Base-by-base conservation (phyloP, 2,888 invertebrate species). In the Onchidella celtica region DNA sequence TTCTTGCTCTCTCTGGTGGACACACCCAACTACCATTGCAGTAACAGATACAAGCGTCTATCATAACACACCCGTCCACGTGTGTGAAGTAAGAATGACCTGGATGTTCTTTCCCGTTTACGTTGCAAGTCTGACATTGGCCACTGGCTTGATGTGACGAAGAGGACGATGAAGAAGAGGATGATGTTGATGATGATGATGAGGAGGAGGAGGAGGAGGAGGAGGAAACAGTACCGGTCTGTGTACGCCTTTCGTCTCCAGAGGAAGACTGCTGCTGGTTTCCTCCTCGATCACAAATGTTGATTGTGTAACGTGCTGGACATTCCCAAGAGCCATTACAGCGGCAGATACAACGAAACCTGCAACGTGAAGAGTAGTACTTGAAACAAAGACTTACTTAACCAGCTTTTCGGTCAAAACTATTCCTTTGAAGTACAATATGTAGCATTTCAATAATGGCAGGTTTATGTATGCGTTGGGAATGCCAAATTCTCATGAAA, bases 1-100 rank as follows among this genome's bases (percentile, higher is more conserved):
- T 82, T 6, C 85, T 83, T 1, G 89, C 87, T 32, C 84, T 85
- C 27, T 88, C 85, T 24, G 84, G 86, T 6, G 88, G 87, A 74
- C 91, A 91, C 38, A 86, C 83, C 90, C 90, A 90, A 9, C 86
- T 84, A 2, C 91, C 91, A 69, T 89, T 87, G 79, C 91, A 91
- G 59, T 87, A 85, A 83, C 90, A 91, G 57, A 83, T 81, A 66
- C 91, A 91, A 87, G 17, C 83, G 4, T 84, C 78, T 57, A 87
- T 88, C 65, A 86, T 84, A 32, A 86, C 85, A 81, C 91, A 91
- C 1, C 87, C 89, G 57, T 89, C 87, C 21, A 84, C 85, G 59
- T 87, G 85, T 47, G 86, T 86, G 82, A 91, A 91, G 34, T 83
- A 84, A 4, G 88, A 85, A 65, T 88, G 88, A 6, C 90, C 89